Base-by-base conservation (phyloP, 2,113 vertebrate genomes). In the Trogon melanurus region DNA sequence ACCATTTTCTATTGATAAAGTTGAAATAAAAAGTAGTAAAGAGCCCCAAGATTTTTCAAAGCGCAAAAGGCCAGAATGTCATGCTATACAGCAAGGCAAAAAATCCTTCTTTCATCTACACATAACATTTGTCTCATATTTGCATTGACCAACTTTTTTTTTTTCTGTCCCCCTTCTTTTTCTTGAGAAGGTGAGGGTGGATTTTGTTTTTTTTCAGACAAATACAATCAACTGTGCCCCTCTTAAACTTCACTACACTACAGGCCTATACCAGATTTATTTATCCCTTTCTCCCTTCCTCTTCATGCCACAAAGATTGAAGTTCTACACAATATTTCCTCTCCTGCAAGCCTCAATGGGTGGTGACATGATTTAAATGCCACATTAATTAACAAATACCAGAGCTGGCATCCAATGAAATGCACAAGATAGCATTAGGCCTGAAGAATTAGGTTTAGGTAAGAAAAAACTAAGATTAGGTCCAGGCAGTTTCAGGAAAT, bases 381-480 rank as follows among this genome's bases (percentile, higher is more conserved):
- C 74, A 79, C 1, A 1, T 38, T 85, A 75, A 94, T 85, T 61
- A 92, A 53, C 53, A 90, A 73, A 90, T 27, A 89, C 34, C 61
- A 74, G 38, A 85, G 69, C 26, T 83, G 60, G 60, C 56, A 80
- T 54, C 15, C 79, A 80, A 0, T 9, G 22, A 85, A 44, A 85
- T 22, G n/a, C 41, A 51, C 12, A 48, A 26, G 32, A 51, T 15
- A 67, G 60, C 44, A 56, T 9, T 8, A 79, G 70, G 45, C 23
- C 74, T 82, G 56, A 88, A 78, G 44, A 74, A 92, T 74, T 61
- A 80, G 44, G 83, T 88, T 58, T 64, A 88, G 64, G 79, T 86
- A 27, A 81, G 38, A 34, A 78, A 88, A 88, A 76, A 27, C 5
- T 22, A 70, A 80, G 5, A 34, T 38, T 67, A 93, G 61, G 22